These are phyloP conservation scores for Alectura lathami DNA, from an alignment of 2,113 vertebrate species.

Conservation along the genomic window DNA sequence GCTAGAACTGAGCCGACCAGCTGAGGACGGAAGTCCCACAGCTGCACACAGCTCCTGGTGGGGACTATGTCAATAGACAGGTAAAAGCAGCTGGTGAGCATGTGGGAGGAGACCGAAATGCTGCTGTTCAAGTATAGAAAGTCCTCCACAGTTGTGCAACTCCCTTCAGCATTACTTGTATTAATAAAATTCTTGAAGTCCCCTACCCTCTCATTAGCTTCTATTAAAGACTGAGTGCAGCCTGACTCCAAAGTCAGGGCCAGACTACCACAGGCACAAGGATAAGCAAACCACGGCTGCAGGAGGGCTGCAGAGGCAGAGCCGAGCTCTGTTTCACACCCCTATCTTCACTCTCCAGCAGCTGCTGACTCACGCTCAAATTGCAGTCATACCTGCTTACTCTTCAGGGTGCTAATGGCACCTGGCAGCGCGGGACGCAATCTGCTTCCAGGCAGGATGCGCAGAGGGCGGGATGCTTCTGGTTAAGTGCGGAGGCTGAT, in stretches of 20 bases:
- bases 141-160: not conserved
- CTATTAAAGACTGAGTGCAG: constrained; percentile 17
- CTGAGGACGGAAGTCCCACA: not conserved
- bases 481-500: not conserved
- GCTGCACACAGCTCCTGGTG: not conserved
- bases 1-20: not conserved
- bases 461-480: not conserved
- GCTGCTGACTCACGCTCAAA: not conserved
- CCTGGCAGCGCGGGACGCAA: not conserved
- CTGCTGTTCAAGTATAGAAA: not conserved
- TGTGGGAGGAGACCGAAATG: not conserved
- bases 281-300: not conserved
- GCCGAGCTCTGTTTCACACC: not conserved
- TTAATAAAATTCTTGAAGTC: not conserved
- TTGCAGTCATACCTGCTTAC: not conserved
- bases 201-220: constrained; percentile 27
- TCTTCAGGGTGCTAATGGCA: not conserved
- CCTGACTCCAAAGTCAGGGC: not conserved
- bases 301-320: not conserved
- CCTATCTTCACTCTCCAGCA: not conserved
- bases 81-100: constrained; percentile 43
- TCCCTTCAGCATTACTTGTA: not conserved
- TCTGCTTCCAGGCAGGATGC: not conserved
- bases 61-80: not conserved
- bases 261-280: not conserved